Conservation (phyloP, 1,140 invertebrate species). For the Aphelenchoides fujianensis region DNA sequence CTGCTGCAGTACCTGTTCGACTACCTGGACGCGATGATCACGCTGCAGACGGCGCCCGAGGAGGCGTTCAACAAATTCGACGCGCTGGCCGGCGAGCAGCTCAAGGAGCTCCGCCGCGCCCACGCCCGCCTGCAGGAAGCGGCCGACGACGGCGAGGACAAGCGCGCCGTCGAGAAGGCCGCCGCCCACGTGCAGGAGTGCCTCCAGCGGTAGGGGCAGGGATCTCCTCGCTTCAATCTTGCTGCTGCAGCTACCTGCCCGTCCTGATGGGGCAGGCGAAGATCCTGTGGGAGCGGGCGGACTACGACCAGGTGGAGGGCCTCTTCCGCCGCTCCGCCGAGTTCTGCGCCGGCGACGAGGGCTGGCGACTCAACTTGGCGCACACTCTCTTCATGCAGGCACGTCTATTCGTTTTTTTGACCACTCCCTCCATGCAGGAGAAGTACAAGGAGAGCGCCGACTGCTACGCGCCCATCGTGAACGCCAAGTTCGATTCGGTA, state of each 20-base stretch:
- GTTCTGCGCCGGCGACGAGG: constrained; percentile 93
- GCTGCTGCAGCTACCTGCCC: constrained; percentile 72
- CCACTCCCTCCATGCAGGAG: constrained; percentile 31
- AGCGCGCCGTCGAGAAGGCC: constrained; percentile 35
- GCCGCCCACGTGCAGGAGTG: constrained; percentile 39
- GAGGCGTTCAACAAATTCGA: constrained; percentile 96
- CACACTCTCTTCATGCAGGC: constrained; percentile 99
- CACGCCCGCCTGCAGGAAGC: constrained; percentile 76
- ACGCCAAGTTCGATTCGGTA: constrained; percentile 87
- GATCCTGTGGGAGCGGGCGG: constrained; percentile 96
- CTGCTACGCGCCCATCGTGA: constrained; percentile 97
- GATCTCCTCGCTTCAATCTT: neutral
- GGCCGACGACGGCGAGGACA: constrained; percentile 35
- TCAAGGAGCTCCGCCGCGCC: constrained; percentile 85
- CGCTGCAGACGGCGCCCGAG: constrained; percentile 91
- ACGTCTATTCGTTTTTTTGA: constrained; percentile 65
- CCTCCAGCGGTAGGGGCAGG: constrained; percentile 34
- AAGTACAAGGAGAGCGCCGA: constrained; percentile 96
- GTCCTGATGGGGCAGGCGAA: constrained; percentile 98
- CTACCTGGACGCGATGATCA: constrained; percentile 85
- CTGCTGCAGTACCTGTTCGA: constrained; percentile 71
- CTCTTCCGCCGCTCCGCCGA: constrained; percentile 83
- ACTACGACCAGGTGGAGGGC: constrained; percentile 80
- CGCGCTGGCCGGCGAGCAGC: constrained; percentile 84
- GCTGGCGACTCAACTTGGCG: constrained; percentile 94